Base-by-base conservation (phyloP, 2,888 invertebrate species). In the Linnaemya vulpina region DNA sequence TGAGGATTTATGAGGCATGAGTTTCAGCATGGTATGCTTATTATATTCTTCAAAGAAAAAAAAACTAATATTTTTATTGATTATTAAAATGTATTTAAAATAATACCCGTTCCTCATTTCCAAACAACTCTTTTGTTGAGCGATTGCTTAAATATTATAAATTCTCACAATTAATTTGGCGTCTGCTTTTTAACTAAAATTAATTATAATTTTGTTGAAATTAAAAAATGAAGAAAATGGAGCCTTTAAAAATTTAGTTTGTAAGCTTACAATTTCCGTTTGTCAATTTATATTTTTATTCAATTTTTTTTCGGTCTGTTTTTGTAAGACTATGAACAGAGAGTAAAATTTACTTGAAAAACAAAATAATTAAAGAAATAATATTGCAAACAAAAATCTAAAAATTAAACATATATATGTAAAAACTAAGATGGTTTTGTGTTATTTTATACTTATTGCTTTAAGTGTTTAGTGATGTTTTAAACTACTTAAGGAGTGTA, bases 191-290 rank as follows among this genome's bases (percentile, higher is more conserved):
- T 46, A 53, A 46, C 15, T 78, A 51, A 11, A 62, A 68, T 65
- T 30, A 17, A 17, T n/a, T 63, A 0, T 10, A 11, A 43, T 68
- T 68, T 75, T 62, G 68, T 68, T 81, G 15, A 82, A 73, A 43
- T 15, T 55, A 1, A 46, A 63, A 74, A 38, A 17, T 58, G 53
- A 22, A 55, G 15, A 38, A 60, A 22, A 67, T 9, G 3, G 65
- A 68, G 78, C 74, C 78, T 76, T 80, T 73, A 73, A 30, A 81
- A 63, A 20, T 84, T 74, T 73, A 82, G 82, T 70, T 82, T 53
- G 55, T 85, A 82, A 81, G 82, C 67, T 82, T 75, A 71, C 74
- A 65, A 73, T 60, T 65, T 63, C 60, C 35, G 8, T 76, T 77
- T 62, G 35, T 70, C 75, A 79, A 82, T 46, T 82, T 63, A 75